Conservation (phyloP, 1,140 invertebrate species). For the Drosophila tropicalis region DNA sequence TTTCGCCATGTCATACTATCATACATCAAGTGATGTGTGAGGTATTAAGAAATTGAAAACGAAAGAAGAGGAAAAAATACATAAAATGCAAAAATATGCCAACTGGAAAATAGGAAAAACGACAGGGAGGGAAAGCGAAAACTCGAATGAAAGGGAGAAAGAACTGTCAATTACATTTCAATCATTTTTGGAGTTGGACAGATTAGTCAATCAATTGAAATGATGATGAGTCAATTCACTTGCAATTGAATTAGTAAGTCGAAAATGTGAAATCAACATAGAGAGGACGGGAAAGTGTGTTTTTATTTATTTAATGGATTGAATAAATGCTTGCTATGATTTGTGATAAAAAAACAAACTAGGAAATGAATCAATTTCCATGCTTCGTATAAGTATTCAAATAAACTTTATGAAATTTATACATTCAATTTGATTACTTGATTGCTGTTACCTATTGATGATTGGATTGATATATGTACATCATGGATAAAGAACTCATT, state of each 20-base stretch:
- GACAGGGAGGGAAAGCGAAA: background rate
- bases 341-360: background rate
- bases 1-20: too few relatives aligned
- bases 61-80: too few relatives aligned
- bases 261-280: background rate
- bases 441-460: too few relatives aligned
- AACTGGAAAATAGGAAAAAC: constrained; percentile 4
- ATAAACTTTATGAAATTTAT: too few relatives aligned
- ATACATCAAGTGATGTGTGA: too few relatives aligned
- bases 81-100: constrained; percentile 6
- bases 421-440: too few relatives aligned
- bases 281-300: too few relatives aligned
- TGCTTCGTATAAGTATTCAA: too few relatives aligned
- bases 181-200: constrained; percentile 36
- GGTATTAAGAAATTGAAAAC: too few relatives aligned
- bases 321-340: constrained; percentile 5
- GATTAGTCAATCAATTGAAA: constrained; percentile 31
- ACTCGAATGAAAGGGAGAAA: background rate
- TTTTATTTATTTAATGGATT: constrained; percentile 2
- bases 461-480: too few relatives aligned
- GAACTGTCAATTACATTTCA: constrained; percentile 58
- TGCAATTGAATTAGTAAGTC: constrained; percentile 1
- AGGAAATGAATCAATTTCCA: too few relatives aligned
- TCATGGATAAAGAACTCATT: too few relatives aligned
- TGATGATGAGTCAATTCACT: background rate